Evolutionary conservation across 2,797 vertebrate genomes (phyloP), one percentile per base, ranked within the genome.

Genomic region (Enteromius mattozi): DNA sequence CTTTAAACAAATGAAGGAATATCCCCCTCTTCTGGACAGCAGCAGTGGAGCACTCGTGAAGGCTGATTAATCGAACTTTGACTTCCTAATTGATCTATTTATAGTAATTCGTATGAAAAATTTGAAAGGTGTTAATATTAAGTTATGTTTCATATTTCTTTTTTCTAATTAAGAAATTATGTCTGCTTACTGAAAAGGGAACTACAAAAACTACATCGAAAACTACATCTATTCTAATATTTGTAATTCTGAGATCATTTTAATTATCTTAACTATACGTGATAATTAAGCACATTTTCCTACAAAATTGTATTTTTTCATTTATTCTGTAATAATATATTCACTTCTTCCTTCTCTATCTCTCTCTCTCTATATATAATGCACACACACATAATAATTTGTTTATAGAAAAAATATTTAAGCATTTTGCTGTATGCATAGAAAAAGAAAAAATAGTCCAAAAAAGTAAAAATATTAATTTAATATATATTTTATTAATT

Each of bases 21-120:
- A 94, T 89, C 92, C 90, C 95, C 95, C 94, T 91, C 95, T 95
- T 90, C 94, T 95, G 95, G 95, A 89, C 14, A 49, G 1, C 80
- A 14, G 78, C 70, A 42, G 81, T 54, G 49, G 49, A n/a, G 80
- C 90, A 86, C 27, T 10, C 12, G 72, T 85, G 81, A 4, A 70
- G 54, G 51, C 4, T 40, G 19, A 35, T n/a, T 16, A 14, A 16
- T 16, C 30, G 0, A 54, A n/a, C 5, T 54, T 54, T 35, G 9
- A 27, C 27, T 27, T 27, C 27, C 27, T 16, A 59, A 21, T 9
- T 42, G 3, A 71, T 42, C 10, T 19, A 42, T 45, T 71, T 59
- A 59, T 14, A 2, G 17, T 42, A 7, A 45, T 45, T 21, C 5
- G 54, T 56, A 56, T 17, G 2, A 54, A 80, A 68, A 19, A 30